Evolutionary conservation across 1,140 invertebrate species (phyloP), one percentile per base, ranked within the genome.

Genomic region (Lordiphosa mommai): DNA sequence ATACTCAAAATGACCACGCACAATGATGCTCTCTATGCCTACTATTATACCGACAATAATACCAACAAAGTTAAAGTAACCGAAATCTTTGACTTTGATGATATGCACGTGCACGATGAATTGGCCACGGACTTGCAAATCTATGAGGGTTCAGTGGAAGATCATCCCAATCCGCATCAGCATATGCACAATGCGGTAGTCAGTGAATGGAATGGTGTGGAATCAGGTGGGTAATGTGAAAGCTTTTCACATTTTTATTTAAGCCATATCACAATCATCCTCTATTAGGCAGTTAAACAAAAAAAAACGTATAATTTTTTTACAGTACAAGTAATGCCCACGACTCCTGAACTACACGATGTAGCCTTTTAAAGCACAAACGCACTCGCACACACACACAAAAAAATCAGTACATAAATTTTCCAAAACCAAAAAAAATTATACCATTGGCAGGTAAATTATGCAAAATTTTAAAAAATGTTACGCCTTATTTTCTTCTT

Each of bases 11-110:
- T 95, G 46, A 95, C 96, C 4, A 91, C 93, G 27, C 93, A 96
- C 63, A 94, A 96, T 86, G 96, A 98, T 67, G 93, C 96, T 4
- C 89, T 97, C 1, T 95, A 97, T 91, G 94, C 96, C 0, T 97
- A 95, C 89, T 96, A 97, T 90, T 97, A 97, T 82, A 93, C 95
- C 80, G 94, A 96, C 79, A 94, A 95, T 76, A 93, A 95, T 80
- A 87, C 85, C 4, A 95, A 96, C 88, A 94, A 95, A 90, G 92
- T 95, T 38, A 95, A 95, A 89, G 93, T 97, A 55, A 96, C 95
- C 2, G 95, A 97, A 90, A 96, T 97, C 68, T 96, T 95, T 84
- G 76, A 76, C 38, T 73, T 73, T 17, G 65, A 76, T 12, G 95
- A 96, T 86, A 93, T 96, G 73, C 94, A 94, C 6, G 93, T 95